Conservation (phyloP, 2,888 invertebrate genomes). For the Empis stercorea region DNA sequence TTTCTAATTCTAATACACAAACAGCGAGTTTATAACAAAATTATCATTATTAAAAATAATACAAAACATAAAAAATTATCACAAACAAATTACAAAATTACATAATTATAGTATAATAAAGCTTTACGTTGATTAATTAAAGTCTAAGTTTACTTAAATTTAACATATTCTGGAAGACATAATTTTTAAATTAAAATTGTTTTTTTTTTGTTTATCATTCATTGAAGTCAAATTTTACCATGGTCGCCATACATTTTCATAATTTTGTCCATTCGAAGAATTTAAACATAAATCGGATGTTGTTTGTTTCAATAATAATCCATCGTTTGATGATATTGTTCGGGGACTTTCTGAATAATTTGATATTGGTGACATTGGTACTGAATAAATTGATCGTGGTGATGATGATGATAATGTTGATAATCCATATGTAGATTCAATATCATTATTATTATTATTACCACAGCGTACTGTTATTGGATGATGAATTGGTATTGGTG, state of each 20-base stretch:
- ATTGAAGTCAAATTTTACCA: constrained; percentile 25
- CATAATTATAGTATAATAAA: too few species aligned
- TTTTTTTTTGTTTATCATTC: too few species aligned
- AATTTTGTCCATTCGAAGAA: background rate
- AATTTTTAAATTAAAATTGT: too few species aligned
- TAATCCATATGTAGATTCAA: background rate
- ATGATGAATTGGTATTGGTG: constrained; percentile 1
- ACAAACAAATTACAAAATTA: too few species aligned
- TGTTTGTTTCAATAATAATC: constrained; percentile 5
- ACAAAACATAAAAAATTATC: too few species aligned
- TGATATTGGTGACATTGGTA: constrained; percentile 32
- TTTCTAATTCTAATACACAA: too few species aligned
- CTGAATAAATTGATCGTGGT: constrained; percentile 19
- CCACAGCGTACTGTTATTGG: constrained; percentile 1
- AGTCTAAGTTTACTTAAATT: too few species aligned
- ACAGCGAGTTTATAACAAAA: too few species aligned
- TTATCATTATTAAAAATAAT: too few species aligned
- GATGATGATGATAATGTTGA: background rate
- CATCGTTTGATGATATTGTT: constrained; percentile 7
- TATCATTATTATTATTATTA: background rate
- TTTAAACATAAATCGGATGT: constrained; percentile 10
- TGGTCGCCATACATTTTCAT: constrained; percentile 31
- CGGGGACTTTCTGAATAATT: constrained; percentile 28
- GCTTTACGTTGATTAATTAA: too few species aligned
- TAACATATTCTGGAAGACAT: too few species aligned